phyloP scores from a whole-genome alignment of 2,888 invertebrate genomes.

The Julus scanicus region DNA sequence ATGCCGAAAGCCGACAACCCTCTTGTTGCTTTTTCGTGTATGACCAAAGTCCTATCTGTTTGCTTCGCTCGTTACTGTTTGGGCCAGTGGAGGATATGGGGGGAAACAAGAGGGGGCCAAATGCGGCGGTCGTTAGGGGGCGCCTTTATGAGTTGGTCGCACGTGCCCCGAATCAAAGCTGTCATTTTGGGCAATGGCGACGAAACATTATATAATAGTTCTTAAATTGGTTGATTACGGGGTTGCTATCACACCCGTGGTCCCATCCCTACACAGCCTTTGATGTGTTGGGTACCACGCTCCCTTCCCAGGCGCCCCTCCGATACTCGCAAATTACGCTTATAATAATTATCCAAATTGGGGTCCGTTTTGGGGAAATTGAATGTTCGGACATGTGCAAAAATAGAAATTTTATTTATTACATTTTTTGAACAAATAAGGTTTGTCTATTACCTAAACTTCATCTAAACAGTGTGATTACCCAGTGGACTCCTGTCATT shows the following conservation, averaged over 20 bases:
- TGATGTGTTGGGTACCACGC: neutral
- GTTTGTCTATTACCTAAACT: too few species aligned
- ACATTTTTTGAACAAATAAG: too few species aligned
- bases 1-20: constrained; percentile 19
- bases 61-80: neutral
- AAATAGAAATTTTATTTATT: neutral
- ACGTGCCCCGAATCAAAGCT: constrained; percentile 39
- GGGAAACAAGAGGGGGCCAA: neutral
- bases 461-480: too few species aligned
- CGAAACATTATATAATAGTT: constrained; percentile 35
- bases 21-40: constrained; percentile 15
- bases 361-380: neutral
- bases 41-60: neutral
- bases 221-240: constrained; percentile 34
- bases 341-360: constrained; percentile 1
- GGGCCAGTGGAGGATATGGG: neutral
- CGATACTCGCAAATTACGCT: neutral
- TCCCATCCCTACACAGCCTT: neutral
- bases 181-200: constrained; percentile 35
- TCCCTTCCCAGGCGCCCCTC: neutral
- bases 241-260: neutral
- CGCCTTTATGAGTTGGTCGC: neutral
- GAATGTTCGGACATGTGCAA: neutral
- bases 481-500: too few species aligned
- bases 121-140: neutral